Evolutionary conservation across 1,140 invertebrate species (phyloP).

Genomic region (Archivesica marissinica): DNA sequence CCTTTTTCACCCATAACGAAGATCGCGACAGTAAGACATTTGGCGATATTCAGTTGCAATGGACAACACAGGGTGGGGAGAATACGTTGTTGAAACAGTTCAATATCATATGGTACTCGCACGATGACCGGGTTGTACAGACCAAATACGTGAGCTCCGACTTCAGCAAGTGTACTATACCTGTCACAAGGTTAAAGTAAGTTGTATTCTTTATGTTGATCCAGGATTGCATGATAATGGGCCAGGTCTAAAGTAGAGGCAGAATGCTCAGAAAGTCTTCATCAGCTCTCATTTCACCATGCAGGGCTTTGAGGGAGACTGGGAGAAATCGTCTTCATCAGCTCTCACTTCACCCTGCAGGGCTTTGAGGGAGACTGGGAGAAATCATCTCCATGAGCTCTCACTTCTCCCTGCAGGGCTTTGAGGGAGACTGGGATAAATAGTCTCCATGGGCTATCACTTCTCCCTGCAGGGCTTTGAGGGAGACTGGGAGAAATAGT

Average conservation of each 20-base stretch:
- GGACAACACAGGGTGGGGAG: conserved; percentile 75
- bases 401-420: too few relatives aligned
- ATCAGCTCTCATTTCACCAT: too few relatives aligned
- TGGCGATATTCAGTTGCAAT: conserved; percentile 78
- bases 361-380: too few relatives aligned
- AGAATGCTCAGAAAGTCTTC: neutral
- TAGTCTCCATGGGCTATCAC: too few relatives aligned
- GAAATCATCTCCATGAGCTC: too few relatives aligned
- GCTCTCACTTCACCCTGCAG: too few relatives aligned
- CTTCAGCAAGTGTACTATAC: conserved; percentile 73
- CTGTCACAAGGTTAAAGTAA: conserved; percentile 80
- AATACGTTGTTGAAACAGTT: conserved; percentile 80
- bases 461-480: too few relatives aligned
- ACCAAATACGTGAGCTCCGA: conserved; percentile 79
- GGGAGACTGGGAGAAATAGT: too few relatives aligned
- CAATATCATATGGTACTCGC: conserved; percentile 80
- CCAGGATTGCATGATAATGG: neutral
- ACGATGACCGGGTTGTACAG: conserved; percentile 80
- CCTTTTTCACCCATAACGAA: conserved; percentile 71
- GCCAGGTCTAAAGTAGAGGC: neutral
- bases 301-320: too few relatives aligned
- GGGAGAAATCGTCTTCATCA: too few relatives aligned
- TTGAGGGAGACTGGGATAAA: too few relatives aligned
- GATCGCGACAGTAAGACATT: conserved; percentile 74
- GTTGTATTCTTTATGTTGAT: too few relatives aligned